phyloP scores from a whole-genome alignment of 2,888 invertebrate genomes.

The Tetragnatha montana region DNA sequence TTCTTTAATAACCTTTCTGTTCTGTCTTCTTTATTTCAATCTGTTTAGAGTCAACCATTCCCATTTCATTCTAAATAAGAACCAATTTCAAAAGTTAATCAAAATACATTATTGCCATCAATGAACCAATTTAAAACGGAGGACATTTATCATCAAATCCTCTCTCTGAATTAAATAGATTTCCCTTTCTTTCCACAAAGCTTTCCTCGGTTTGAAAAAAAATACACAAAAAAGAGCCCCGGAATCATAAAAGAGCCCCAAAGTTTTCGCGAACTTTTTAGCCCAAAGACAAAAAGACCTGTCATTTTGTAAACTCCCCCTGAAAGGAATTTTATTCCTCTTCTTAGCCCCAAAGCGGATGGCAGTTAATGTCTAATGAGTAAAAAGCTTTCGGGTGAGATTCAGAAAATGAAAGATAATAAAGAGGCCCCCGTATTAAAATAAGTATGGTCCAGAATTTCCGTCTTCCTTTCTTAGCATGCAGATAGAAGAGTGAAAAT shows the following conservation, averaged over 20 bases:
- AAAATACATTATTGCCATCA: slow-evolving; percentile 24
- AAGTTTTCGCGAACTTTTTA: slow-evolving; percentile 13
- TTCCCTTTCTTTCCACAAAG: background rate
- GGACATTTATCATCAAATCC: slow-evolving; percentile 15
- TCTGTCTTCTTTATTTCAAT: background rate
- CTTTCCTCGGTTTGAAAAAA: background rate
- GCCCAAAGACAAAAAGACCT: slow-evolving; percentile 21
- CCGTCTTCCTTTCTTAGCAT: background rate
- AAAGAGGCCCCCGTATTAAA: slow-evolving; percentile 16
- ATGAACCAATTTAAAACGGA: background rate
- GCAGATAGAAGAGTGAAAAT: background rate
- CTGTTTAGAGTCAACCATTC: background rate
- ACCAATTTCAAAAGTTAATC: slow-evolving; percentile 10
- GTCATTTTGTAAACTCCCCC: slow-evolving; percentile 14
- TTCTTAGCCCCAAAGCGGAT: background rate
- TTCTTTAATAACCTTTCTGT: background rate
- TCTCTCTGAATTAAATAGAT: slow-evolving; percentile 5
- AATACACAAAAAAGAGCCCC: background rate
- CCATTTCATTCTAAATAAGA: background rate
- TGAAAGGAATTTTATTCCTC: slow-evolving; percentile 27
- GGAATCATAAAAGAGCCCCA: slow-evolving; percentile 7
- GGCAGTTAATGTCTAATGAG: slow-evolving; percentile 38
- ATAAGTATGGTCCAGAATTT: background rate
- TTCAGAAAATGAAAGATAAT: slow-evolving; percentile 33
- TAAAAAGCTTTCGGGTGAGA: slow-evolving; percentile 28